Percentiles rank a stretch among this genome's conserved stretches.
phyloP scores from a whole-genome alignment of 2,797 vertebrate genomes.

The Enteromius treurensis region DNA sequence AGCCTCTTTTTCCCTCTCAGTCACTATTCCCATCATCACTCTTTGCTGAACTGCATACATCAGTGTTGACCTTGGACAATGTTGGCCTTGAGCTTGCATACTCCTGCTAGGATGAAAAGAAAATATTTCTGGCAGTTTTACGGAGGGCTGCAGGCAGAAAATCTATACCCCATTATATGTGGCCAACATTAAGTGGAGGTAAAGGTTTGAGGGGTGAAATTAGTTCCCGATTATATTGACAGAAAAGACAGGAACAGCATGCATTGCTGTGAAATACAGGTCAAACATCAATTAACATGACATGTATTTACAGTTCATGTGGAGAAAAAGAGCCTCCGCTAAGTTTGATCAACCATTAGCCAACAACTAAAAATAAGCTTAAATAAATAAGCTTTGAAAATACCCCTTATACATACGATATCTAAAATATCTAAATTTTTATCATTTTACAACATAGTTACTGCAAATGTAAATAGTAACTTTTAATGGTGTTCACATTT shows the following conservation, averaged over 20 bases:
- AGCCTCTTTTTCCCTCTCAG: conserved; percentile 58
- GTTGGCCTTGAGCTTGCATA: conserved; percentile 25
- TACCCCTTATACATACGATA: not conserved
- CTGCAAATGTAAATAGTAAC: not conserved
- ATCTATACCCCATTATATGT: not conserved
- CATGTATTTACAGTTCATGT: not conserved
- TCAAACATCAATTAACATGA: not conserved
- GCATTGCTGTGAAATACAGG: conserved; percentile 1
- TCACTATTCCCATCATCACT: conserved; percentile 64
- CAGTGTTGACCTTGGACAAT: conserved; percentile 54
- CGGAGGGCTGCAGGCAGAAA: not conserved
- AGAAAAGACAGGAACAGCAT: not conserved
- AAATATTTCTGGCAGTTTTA: conserved; percentile 1
- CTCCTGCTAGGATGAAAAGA: conserved; percentile 4
- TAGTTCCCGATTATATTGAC: not conserved
- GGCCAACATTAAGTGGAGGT: not conserved
- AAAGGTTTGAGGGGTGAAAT: not conserved
- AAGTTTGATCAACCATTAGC: not conserved
- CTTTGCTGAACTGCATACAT: conserved; percentile 42
- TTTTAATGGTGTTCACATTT: not conserved
- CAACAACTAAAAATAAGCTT: not conserved
- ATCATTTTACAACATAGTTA: not conserved
- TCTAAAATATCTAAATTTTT: not conserved
- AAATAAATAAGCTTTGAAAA: not conserved
- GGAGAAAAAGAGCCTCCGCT: not conserved